Evolutionary conservation across 2,888 invertebrate species (phyloP).

Genomic region (Lumbricus terrestris): DNA sequence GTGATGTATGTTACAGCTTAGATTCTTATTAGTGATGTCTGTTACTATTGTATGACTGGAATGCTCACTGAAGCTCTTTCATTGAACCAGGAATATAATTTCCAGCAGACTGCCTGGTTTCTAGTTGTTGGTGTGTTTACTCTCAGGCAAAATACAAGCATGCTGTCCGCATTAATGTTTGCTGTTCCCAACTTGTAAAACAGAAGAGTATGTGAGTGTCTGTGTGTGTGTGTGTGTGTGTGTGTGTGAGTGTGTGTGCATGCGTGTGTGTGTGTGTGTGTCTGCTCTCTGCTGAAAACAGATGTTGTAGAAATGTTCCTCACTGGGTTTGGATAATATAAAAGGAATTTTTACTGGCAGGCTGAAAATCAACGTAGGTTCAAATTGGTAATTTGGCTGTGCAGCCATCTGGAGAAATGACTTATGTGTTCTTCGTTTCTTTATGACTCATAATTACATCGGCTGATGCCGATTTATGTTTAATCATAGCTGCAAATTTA

Average conservation of each 20-base stretch:
- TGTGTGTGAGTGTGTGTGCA: too few relatives aligned
- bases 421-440: not conserved
- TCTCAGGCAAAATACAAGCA: not conserved
- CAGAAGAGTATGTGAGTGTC: not conserved
- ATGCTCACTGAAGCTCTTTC: not conserved
- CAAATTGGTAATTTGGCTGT: not conserved
- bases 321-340: not conserved
- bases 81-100: not conserved
- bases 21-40: too few relatives aligned
- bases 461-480: not conserved
- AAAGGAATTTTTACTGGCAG: not conserved
- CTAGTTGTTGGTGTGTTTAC: not conserved
- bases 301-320: not conserved
- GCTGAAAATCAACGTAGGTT: not conserved
- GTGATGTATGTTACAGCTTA: too few relatives aligned
- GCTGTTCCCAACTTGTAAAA: not conserved
- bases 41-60: too few relatives aligned
- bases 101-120: not conserved
- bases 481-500: not conserved
- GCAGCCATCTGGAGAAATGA: not conserved
- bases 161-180: not conserved
- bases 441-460: not conserved
- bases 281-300: not conserved
- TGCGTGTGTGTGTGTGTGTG: not conserved
- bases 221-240: too few relatives aligned